Percentiles rank a stretch among this genome's conserved stretches.
Evolutionary conservation across 2,888 invertebrate genomes (phyloP).

Genomic region (Pycnomerus fuliginosus): DNA sequence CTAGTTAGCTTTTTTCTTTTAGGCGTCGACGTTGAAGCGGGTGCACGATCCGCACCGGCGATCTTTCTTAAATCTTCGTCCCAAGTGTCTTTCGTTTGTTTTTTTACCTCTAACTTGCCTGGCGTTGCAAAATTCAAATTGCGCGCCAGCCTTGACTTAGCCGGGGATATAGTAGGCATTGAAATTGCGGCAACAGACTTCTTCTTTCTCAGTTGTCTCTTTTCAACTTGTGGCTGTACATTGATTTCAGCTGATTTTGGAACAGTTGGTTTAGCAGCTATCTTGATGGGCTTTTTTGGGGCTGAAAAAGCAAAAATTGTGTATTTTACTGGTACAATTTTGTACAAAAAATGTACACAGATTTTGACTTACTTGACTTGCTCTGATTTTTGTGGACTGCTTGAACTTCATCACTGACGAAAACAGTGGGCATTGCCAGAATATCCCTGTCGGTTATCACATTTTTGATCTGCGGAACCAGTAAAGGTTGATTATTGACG

Average conservation of each 20-base stretch:
- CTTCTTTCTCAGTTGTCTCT: too few species aligned
- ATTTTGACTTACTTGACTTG: too few species aligned
- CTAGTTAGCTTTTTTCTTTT: conserved; percentile 6
- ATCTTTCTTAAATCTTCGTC: conserved; percentile 39
- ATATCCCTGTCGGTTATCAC: conserved; percentile 43
- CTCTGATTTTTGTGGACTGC: conserved; percentile 1
- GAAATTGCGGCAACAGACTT: too few species aligned
- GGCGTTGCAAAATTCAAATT: conserved; percentile 43
- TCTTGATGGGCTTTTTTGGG: background rate
- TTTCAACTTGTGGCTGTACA: too few species aligned
- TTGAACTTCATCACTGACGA: conserved; percentile 31
- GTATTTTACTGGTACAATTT: too few species aligned
- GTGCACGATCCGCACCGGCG: background rate
- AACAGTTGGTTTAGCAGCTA: background rate
- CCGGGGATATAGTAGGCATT: too few species aligned
- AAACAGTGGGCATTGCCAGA: conserved; percentile 46
- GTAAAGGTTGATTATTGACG: conserved; percentile 26
- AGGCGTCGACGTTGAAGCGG: background rate
- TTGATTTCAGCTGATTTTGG: too few species aligned
- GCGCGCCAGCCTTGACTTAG: too few species aligned
- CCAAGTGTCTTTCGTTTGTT: conserved; percentile 29
- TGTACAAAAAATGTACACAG: too few species aligned
- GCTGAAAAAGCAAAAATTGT: too few species aligned
- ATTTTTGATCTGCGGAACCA: conserved; percentile 13
- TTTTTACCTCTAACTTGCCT: background rate